Conservation (phyloP, 2,113 vertebrate species). For the Capra hircus region DNA sequence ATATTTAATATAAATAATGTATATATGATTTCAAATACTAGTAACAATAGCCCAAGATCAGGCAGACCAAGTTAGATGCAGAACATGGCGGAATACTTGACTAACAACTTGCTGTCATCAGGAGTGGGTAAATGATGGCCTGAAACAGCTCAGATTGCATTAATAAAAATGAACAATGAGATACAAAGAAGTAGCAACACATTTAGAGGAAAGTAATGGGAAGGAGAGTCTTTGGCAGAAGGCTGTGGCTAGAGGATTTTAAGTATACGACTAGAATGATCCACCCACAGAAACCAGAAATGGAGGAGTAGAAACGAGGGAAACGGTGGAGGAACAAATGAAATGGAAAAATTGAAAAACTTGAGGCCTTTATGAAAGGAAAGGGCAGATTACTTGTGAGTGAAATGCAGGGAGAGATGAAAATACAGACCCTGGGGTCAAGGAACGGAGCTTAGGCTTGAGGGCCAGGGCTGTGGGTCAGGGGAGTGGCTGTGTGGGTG, state of each 20-base stretch:
- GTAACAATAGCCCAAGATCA: neutral
- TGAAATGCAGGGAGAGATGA: neutral
- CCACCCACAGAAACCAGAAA: neutral
- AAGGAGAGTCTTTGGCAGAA: neutral
- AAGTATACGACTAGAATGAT: neutral
- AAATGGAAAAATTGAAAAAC: neutral
- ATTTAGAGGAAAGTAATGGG: neutral
- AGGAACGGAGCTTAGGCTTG: neutral
- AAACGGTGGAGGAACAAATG: neutral
- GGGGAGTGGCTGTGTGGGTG: neutral
- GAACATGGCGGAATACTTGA: neutral
- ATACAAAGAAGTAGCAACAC: neutral
- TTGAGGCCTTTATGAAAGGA: neutral
- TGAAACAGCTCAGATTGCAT: neutral
- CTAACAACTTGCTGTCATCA: too few species aligned
- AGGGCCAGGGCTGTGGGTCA: too few species aligned
- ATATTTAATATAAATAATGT: neutral
- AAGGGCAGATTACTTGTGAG: neutral
- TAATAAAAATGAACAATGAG: neutral
- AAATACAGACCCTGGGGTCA: neutral
- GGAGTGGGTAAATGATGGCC: rapidly evolving
- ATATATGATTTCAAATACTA: neutral
- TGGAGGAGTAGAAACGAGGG: neutral
- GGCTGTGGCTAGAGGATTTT: neutral
- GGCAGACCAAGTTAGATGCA: neutral